A percentile compares a stretch with the other conserved stretches of the same genome.
Evolutionary conservation across 1,140 invertebrate species (phyloP).

Genomic region (Gryllus bimaculatus): DNA sequence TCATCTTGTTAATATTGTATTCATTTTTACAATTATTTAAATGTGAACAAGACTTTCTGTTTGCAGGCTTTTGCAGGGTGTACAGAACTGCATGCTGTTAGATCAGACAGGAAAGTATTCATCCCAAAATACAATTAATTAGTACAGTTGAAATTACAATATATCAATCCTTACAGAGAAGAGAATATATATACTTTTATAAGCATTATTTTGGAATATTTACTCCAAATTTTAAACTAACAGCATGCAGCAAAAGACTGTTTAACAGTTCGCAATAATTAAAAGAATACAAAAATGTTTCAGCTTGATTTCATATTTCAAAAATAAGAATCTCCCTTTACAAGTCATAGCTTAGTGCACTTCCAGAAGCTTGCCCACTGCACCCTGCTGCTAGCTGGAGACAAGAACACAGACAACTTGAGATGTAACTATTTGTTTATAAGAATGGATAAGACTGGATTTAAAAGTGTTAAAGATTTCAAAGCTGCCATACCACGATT

Average conservation of each 20-base stretch:
- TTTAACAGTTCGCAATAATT: background rate
- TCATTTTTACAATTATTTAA: constrained; percentile 14
- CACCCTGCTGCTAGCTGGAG: constrained; percentile 13
- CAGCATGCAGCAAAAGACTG: background rate
- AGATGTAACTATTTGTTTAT: constrained; percentile 7
- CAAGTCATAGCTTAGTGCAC: background rate
- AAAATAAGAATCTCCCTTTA: constrained; percentile 7
- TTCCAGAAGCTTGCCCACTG: constrained; percentile 8
- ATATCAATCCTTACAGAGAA: no score
- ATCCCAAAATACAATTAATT: background rate
- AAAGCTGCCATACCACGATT: constrained; percentile 14
- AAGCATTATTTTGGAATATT: background rate
- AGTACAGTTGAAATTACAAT: background rate
- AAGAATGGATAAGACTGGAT: constrained; percentile 20
- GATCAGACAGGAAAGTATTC: background rate
- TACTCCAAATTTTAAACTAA: background rate
- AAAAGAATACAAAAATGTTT: constrained; percentile 11
- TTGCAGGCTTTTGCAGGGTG: constrained; percentile 7
- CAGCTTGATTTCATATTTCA: constrained; percentile 7
- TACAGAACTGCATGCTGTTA: constrained; percentile 8
- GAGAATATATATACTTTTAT: background rate
- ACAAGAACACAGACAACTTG: constrained; percentile 9
- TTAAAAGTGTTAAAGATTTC: constrained; percentile 7
- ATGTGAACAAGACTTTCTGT: background rate
- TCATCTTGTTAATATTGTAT: constrained; percentile 14